Evolutionary conservation across 23 tunicate species (phyloP).

Genomic region (Trididemnum nubilum): DNA sequence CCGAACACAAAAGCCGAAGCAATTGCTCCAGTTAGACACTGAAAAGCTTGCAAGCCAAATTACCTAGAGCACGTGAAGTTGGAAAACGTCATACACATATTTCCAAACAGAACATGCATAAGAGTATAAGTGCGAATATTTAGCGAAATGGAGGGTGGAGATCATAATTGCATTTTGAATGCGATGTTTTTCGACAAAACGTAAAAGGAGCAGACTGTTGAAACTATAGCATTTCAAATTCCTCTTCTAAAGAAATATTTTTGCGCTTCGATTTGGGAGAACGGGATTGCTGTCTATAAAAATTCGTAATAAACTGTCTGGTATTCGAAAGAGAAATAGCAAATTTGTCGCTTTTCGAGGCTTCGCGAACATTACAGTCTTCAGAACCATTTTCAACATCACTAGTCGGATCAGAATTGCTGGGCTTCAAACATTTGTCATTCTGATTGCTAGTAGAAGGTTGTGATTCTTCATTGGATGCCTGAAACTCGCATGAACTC

Average conservation of each 20-base stretch:
- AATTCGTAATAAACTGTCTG: conserved; percentile 11
- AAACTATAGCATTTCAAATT: conserved; percentile 44
- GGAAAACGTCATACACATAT: no score
- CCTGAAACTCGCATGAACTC: background rate
- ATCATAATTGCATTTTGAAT: no score
- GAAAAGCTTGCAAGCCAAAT: no score
- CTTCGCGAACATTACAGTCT: background rate
- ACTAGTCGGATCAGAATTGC: background rate
- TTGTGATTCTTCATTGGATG: background rate
- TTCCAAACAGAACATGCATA: no score
- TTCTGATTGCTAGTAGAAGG: background rate
- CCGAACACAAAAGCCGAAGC: no score
- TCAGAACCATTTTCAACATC: background rate
- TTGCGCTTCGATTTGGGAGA: conserved; percentile 22
- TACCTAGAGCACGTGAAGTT: no score
- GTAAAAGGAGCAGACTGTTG: no score
- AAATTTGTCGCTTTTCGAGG: conserved; percentile 6
- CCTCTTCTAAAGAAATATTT: conserved; percentile 40
- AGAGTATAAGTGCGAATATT: no score
- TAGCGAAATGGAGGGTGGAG: no score
- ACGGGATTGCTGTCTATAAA: conserved; percentile 22
- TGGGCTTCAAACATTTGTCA: background rate
- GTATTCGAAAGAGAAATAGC: background rate
- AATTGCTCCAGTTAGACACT: no score
- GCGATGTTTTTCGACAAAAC: no score